phyloP scores from a whole-genome alignment of 2,888 invertebrate species.

The Archaeoteleia sp. region DNA sequence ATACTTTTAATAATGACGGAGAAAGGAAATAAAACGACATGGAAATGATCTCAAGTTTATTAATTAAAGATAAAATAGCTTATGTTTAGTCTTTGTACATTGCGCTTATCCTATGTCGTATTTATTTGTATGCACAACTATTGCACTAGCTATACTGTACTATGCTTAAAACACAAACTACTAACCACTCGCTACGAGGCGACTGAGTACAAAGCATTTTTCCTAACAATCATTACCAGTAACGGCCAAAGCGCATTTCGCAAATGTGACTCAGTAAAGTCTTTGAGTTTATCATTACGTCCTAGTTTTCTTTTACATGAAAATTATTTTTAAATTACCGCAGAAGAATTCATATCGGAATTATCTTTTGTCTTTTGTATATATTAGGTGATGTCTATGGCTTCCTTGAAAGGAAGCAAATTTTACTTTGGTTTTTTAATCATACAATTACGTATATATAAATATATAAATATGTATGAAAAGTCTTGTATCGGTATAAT shows the following conservation, averaged over 20 bases:
- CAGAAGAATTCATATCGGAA: too few species aligned
- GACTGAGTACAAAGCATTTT: constrained; percentile 69
- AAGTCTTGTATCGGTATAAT: constrained; percentile 29
- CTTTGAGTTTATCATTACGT: constrained; percentile 24
- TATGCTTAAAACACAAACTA: constrained; percentile 50
- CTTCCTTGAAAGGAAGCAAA: constrained; percentile 37
- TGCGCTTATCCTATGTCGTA: constrained; percentile 70
- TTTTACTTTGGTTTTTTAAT: constrained; percentile 27
- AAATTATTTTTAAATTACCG: too few species aligned
- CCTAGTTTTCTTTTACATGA: constrained; percentile 26
- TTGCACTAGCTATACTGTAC: constrained; percentile 52
- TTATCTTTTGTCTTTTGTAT: constrained; percentile 66
- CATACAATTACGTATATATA: constrained; percentile 44
- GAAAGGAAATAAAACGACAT: constrained; percentile 55
- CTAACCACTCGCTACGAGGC: constrained; percentile 61
- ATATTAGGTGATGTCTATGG: constrained; percentile 65
- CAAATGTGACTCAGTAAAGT: constrained; percentile 39
- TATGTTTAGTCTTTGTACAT: constrained; percentile 69
- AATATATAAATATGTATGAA: constrained; percentile 54
- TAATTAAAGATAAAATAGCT: constrained; percentile 65
- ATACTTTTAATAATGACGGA: too few species aligned
- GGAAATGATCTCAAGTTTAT: constrained; percentile 72
- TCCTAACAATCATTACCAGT: constrained; percentile 52
- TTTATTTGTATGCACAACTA: constrained; percentile 66
- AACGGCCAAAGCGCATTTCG: constrained; percentile 48